Conservation (phyloP, 2,113 vertebrate genomes). For the Perognathus longimembris region DNA sequence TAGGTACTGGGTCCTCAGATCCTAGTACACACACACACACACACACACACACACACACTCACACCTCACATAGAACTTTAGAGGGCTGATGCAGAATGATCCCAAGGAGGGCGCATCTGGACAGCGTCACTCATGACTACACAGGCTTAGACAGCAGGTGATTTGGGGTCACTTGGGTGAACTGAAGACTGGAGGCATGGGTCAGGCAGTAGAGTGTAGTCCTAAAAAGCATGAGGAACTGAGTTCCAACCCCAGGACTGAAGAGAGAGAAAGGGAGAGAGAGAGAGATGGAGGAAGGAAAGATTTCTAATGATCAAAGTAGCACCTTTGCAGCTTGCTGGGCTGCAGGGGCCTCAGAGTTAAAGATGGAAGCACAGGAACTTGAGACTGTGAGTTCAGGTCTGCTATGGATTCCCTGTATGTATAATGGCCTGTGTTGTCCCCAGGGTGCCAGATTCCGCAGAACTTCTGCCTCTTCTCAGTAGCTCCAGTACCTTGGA, state of each 20-base stretch:
- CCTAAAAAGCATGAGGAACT: no score
- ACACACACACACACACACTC: no score
- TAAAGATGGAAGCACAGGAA: neutral
- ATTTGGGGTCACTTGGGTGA: neutral
- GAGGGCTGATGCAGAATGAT: no score
- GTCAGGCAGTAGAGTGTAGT: no score
- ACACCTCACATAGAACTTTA: no score
- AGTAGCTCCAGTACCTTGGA: neutral
- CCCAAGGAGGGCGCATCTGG: no score
- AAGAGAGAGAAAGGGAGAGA: no score
- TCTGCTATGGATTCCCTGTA: neutral
- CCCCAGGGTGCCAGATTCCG: neutral
- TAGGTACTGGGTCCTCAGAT: no score
- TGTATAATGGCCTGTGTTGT: neutral
- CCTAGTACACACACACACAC: no score
- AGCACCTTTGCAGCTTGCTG: neutral
- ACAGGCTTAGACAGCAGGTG: neutral
- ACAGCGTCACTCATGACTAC: neutral
- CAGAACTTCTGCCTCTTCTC: neutral
- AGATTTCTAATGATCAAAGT: no score
- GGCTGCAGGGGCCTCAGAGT: neutral
- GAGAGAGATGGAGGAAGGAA: no score
- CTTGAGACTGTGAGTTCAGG: neutral
- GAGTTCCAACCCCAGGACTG: no score
- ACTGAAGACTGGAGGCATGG: neutral